Conservation (phyloP, 2,797 vertebrate genomes). For the Furcifer pardalis region DNA sequence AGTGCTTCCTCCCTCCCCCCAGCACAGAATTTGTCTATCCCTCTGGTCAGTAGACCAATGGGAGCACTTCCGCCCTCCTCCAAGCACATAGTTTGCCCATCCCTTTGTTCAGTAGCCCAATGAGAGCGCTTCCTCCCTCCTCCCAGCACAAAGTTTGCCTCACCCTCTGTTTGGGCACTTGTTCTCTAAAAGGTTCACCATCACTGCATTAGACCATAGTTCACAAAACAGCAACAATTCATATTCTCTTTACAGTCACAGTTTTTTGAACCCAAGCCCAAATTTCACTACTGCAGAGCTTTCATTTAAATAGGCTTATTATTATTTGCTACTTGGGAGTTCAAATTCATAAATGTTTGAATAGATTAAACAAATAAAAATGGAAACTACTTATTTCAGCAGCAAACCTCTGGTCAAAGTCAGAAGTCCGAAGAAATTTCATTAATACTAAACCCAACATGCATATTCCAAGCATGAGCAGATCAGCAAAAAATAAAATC, state of each 20-base stretch:
- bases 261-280: background rate
- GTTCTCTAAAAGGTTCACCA: too few relatives aligned
- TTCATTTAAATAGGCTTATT: background rate
- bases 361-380: background rate
- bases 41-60: too few relatives aligned
- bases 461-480: background rate
- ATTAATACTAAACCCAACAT: background rate
- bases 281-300: background rate
- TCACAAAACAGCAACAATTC: background rate
- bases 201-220: too few relatives aligned
- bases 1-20: too few relatives aligned
- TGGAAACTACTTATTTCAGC: background rate
- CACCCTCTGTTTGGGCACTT: too few relatives aligned
- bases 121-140: too few relatives aligned
- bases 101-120: too few relatives aligned
- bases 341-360: background rate
- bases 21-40: too few relatives aligned
- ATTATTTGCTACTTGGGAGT: background rate
- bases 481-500: background rate
- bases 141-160: too few relatives aligned
- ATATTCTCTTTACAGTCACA: background rate
- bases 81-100: too few relatives aligned
- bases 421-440: background rate
- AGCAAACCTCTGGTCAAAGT: background rate
- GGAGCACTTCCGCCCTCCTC: too few relatives aligned